Percentiles rank a stretch among this genome's conserved stretches.
phyloP scores from a whole-genome alignment of 2,113 vertebrate species.

The Marmota monax region DNA sequence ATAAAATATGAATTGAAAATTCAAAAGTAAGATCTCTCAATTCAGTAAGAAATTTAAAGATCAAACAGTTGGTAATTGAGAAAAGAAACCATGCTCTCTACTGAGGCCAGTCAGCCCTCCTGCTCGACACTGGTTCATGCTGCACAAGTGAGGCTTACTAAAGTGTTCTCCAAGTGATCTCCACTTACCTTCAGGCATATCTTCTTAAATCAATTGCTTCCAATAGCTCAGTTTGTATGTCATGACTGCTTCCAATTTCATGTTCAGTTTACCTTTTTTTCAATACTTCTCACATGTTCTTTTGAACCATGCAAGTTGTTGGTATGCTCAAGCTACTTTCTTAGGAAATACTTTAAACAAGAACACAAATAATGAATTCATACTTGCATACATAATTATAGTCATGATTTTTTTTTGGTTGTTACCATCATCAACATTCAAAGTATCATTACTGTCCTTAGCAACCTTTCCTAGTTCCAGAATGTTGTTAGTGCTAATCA shows the following conservation, averaged over 20 bases:
- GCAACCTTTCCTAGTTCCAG: background rate
- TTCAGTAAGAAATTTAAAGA: constrained; percentile 34
- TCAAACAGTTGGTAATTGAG: background rate
- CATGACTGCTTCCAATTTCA: background rate
- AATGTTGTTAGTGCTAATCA: background rate
- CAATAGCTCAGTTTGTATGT: background rate
- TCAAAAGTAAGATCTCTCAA: background rate
- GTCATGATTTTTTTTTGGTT: background rate
- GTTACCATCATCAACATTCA: background rate
- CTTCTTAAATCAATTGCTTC: background rate
- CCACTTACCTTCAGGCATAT: background rate
- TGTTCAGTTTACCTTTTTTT: background rate
- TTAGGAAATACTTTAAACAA: background rate
- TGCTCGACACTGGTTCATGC: background rate
- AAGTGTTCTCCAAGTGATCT: background rate
- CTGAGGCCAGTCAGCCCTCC: background rate
- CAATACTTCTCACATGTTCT: background rate
- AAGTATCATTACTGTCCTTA: background rate
- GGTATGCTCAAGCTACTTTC: background rate
- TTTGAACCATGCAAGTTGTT: background rate
- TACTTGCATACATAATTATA: background rate
- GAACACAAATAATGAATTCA: background rate
- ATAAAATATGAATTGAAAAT: background rate
- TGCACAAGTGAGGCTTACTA: background rate
- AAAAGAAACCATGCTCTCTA: background rate